phyloP scores from a whole-genome alignment of 1,140 invertebrate species.

The Drosophila kurseongensis region DNA sequence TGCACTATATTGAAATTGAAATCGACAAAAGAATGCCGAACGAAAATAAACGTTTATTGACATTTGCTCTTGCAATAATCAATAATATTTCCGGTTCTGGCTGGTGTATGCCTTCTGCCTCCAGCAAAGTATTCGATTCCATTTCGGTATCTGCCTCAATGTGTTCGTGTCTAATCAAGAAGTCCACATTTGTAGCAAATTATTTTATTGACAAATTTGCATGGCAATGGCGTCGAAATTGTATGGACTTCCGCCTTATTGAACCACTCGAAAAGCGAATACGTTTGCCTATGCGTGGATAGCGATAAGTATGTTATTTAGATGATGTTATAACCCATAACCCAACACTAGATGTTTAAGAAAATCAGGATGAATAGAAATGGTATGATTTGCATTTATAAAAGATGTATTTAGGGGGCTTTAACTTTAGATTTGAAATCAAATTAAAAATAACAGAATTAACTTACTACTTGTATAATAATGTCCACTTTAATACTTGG shows the following conservation, averaged over 20 bases:
- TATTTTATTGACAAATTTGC: conserved; percentile 73
- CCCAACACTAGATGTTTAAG: background rate
- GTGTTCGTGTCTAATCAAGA: conserved; percentile 23
- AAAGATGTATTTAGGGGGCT: background rate
- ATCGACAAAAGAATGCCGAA: conserved; percentile 55
- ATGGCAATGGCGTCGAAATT: conserved; percentile 51
- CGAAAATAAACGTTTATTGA: conserved; percentile 57
- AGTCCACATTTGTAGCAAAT: conserved; percentile 34
- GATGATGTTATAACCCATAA: background rate
- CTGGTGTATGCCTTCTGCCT: conserved; percentile 17
- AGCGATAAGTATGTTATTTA: background rate
- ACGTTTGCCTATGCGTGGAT: conserved; percentile 5
- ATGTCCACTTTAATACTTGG: background rate
- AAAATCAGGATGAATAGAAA: background rate
- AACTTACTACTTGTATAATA: background rate
- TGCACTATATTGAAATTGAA: conserved; percentile 53
- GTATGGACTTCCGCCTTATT: conserved; percentile 21
- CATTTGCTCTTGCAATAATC: conserved; percentile 66
- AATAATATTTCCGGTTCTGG: conserved; percentile 68
- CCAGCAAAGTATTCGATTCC: conserved; percentile 28
- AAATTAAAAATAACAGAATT: no score
- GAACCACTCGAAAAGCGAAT: conserved; percentile 2
- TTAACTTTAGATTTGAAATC: no score
- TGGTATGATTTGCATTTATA: background rate
- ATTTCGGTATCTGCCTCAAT: conserved; percentile 23